A percentile compares a stretch with the other conserved stretches of the same genome.
These are phyloP conservation scores for Rhagium mordax DNA, from an alignment of 2,888 invertebrate genomes.

Conservation along the genomic window DNA sequence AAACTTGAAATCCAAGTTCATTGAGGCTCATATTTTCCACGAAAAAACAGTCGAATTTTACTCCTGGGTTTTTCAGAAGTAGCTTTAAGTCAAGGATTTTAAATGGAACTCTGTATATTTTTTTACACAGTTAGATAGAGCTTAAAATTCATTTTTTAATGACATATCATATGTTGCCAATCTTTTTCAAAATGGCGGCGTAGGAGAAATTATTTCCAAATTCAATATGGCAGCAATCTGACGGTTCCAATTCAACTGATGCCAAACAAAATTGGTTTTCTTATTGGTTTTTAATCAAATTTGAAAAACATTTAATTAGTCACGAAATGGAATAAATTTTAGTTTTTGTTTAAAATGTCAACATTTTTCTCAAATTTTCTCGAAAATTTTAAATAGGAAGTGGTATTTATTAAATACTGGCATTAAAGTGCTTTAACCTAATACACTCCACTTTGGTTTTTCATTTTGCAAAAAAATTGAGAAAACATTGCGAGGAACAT, in stretches of 20 bases:
- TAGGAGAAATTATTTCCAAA: background rate
- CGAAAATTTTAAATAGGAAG: too few species aligned
- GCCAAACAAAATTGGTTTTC: background rate
- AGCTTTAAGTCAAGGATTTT: background rate
- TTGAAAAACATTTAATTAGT: background rate
- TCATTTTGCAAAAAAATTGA: background rate
- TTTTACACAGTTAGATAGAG: background rate
- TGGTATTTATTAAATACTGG: too few species aligned
- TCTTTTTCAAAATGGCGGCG: background rate
- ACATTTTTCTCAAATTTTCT: background rate
- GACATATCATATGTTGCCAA: background rate
- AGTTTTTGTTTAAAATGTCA: background rate
- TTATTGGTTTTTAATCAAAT: background rate
- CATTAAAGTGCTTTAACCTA: background rate
- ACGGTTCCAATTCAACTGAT: background rate
- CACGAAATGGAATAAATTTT: background rate
- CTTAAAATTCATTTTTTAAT: background rate
- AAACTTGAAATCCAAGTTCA: background rate
- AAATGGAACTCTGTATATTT: background rate
- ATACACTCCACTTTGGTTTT: background rate
- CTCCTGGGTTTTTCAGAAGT: background rate
- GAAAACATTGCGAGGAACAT: too few species aligned
- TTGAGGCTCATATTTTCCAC: background rate
- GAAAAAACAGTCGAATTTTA: background rate
- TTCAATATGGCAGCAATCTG: background rate